Percentiles rank a stretch among this genome's conserved stretches.
Evolutionary conservation across 2,888 invertebrate genomes (phyloP).

Genomic region (Scaptomyza cyrtandrae): DNA sequence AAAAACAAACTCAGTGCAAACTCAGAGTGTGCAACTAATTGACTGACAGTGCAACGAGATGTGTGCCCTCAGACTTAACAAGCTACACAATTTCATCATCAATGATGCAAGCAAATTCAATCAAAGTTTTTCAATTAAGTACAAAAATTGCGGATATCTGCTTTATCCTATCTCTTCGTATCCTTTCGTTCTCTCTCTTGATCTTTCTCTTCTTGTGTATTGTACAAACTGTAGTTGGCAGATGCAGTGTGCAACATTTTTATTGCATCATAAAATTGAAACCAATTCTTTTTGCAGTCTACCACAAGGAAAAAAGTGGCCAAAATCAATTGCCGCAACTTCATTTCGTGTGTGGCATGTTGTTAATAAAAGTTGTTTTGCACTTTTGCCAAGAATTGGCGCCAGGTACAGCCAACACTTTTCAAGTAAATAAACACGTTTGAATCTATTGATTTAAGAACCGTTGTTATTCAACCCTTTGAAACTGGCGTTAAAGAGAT

Average conservation of each 20-base stretch:
- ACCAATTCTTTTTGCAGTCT: constrained; percentile 17
- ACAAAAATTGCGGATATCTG: constrained; percentile 10
- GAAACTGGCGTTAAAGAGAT: not conserved
- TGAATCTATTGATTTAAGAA: not conserved
- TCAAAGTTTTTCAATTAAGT: constrained; percentile 68
- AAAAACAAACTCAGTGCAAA: constrained; percentile 6
- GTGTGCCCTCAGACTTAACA: constrained; percentile 30
- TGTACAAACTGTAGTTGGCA: constrained; percentile 17
- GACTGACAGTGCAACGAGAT: constrained; percentile 10
- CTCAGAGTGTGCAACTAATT: constrained; percentile 40
- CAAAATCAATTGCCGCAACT: constrained; percentile 30
- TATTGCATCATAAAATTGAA: constrained; percentile 55
- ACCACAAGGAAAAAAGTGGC: not conserved
- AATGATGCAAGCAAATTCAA: constrained; percentile 49
- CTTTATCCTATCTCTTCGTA: not conserved
- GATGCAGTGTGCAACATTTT: constrained; percentile 35
- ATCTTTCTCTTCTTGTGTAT: not conserved
- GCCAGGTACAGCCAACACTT: constrained; percentile 30
- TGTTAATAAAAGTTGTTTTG: constrained; percentile 53
- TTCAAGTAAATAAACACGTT: constrained; percentile 33
- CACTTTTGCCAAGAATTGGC: constrained; percentile 30
- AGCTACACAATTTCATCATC: constrained; percentile 30
- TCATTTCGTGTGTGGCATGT: constrained; percentile 26
- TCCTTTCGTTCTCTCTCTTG: not conserved
- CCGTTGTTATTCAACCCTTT: constrained; percentile 1